Conservation (phyloP, 2,888 invertebrate genomes). For the Myopa tessellatipennis region DNA sequence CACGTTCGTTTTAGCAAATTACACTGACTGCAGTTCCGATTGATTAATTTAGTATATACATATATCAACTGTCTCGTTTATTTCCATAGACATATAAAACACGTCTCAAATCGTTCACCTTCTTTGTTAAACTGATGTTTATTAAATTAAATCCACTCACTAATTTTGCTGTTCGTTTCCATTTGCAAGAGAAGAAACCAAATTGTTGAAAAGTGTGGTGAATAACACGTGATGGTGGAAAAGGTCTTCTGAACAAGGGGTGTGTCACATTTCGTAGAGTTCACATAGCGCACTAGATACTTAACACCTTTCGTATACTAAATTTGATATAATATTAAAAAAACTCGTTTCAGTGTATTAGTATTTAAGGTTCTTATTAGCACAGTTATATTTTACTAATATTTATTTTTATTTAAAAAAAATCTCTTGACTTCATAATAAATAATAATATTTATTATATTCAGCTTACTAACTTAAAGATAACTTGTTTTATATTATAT, state of each 20-base stretch:
- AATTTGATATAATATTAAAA: too few species aligned
- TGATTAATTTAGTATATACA: constrained; percentile 14
- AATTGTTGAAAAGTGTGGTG: background rate
- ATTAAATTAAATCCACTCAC: constrained; percentile 7
- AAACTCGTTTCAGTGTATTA: too few species aligned
- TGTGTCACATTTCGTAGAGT: too few species aligned
- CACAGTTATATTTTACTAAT: too few species aligned
- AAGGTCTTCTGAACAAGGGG: background rate
- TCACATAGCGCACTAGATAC: too few species aligned
- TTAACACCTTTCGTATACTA: too few species aligned
- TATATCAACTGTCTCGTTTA: background rate
- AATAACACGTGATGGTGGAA: background rate
- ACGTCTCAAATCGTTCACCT: constrained; percentile 54
- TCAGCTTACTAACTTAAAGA: too few species aligned
- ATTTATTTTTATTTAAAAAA: too few species aligned
- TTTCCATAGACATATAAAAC: constrained; percentile 31
- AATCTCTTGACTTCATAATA: too few species aligned
- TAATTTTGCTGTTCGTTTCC: constrained; percentile 35
- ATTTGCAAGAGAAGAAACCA: constrained; percentile 12
- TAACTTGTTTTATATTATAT: background rate
- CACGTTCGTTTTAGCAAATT: background rate
- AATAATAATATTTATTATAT: too few species aligned
- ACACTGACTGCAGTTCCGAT: background rate
- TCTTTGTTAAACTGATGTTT: constrained; percentile 54
- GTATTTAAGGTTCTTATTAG: too few species aligned